Percentiles rank a stretch among this genome's conserved stretches.
phyloP scores from a whole-genome alignment of 2,797 vertebrate genomes.

The Protonibea diacanthus region DNA sequence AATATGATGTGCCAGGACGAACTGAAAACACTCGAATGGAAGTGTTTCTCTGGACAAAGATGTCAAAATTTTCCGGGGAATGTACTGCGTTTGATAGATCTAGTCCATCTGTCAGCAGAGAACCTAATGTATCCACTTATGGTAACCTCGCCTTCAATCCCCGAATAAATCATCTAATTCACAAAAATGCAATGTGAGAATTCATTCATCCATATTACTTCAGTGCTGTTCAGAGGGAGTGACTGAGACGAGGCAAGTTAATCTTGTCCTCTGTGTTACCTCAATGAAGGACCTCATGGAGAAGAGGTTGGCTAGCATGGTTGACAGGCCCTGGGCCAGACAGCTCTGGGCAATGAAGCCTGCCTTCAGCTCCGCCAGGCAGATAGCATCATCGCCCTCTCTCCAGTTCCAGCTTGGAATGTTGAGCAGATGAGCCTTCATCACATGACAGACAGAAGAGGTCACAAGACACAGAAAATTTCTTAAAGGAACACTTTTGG shows the following conservation, averaged over 20 bases:
- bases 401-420: constrained; percentile 99
- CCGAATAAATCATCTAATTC: constrained; percentile 49
- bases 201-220: constrained; percentile 38
- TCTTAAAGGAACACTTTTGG: constrained; percentile 15
- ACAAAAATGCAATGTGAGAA: constrained; percentile 55
- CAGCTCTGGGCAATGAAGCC: constrained; percentile 99
- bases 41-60: constrained; percentile 65
- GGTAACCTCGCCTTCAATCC: constrained; percentile 45
- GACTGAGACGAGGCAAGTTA: constrained; percentile 32
- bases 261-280: constrained; percentile 86
- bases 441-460: constrained; percentile 59
- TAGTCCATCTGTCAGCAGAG: constrained; percentile 62
- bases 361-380: constrained; percentile 98
- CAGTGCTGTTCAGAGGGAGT: constrained; percentile 32
- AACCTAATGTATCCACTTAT: constrained; percentile 55
- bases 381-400: constrained; percentile 99
- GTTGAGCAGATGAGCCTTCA: constrained; percentile 98
- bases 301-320: constrained; percentile 99
- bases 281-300: constrained; percentile 99
- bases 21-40: constrained; percentile 74
- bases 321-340: constrained; percentile 99
- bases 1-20: constrained; percentile 79
- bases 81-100: constrained; percentile 56
- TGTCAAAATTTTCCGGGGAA: constrained; percentile 58
- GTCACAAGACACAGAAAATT: constrained; percentile 54